phyloP scores from a whole-genome alignment of 2,113 vertebrate species.

The Mobula birostris region DNA sequence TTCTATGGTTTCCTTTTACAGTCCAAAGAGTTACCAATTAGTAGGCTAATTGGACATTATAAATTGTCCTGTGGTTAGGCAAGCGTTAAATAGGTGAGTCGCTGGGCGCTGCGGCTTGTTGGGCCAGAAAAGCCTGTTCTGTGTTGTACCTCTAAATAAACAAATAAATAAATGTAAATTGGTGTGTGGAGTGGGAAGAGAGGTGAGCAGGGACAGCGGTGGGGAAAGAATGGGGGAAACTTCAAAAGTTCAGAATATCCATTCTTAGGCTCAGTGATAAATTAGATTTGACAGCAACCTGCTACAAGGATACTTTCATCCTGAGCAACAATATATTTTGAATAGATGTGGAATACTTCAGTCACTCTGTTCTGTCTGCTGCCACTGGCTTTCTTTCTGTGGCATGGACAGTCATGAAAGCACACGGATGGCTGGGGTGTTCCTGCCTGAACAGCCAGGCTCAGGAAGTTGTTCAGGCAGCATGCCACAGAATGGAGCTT shows the following conservation, averaged over 20 bases:
- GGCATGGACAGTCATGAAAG: neutral
- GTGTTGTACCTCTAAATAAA: too few relatives aligned
- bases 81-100: too few relatives aligned
- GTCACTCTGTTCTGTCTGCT: neutral
- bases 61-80: too few relatives aligned
- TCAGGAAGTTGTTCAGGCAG: too few relatives aligned
- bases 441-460: too few relatives aligned
- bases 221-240: too few relatives aligned
- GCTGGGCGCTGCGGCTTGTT: too few relatives aligned
- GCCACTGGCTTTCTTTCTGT: neutral
- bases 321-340: neutral
- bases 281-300: neutral
- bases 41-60: too few relatives aligned
- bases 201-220: neutral
- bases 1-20: too few relatives aligned
- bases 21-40: too few relatives aligned
- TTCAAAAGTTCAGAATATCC: neutral
- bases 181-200: neutral
- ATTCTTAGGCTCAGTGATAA: neutral
- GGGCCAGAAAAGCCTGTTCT: too few relatives aligned
- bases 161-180: neutral
- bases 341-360: neutral
- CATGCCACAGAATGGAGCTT: too few relatives aligned
- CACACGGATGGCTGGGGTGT: neutral
- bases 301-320: neutral